A percentile compares a stretch with the other conserved stretches of the same genome.
phyloP scores from a whole-genome alignment of 2,113 vertebrate species.

The Malurus alboscapulatus region DNA sequence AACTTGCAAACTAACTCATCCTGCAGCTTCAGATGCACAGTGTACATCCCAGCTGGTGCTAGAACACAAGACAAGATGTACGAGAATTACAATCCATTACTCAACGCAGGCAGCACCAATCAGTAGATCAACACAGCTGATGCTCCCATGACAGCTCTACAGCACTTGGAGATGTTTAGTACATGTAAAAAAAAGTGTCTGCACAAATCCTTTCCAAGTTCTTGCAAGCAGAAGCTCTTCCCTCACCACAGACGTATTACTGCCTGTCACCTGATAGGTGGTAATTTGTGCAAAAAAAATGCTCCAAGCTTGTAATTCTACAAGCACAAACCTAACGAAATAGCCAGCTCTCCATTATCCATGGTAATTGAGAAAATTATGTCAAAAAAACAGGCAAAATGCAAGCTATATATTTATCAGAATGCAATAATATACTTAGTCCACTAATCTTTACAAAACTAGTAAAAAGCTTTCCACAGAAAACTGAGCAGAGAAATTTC shows the following conservation, averaged over 20 bases:
- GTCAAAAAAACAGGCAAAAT: not conserved
- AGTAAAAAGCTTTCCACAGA: not conserved
- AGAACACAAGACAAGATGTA: not conserved
- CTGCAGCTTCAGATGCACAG: not conserved
- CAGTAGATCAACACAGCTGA: constrained; percentile 23
- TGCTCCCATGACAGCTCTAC: not conserved
- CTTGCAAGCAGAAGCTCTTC: not conserved
- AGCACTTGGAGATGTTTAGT: not conserved
- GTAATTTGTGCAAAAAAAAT: not conserved
- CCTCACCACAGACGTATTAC: not conserved
- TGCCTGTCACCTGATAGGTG: not conserved
- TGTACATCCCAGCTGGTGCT: not conserved
- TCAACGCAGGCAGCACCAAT: not conserved
- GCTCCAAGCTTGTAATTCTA: not conserved
- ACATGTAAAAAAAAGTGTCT: not conserved
- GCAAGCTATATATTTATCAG: not conserved
- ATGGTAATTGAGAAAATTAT: not conserved
- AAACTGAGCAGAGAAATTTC: not conserved
- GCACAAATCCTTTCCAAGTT: not conserved
- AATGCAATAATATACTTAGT: not conserved
- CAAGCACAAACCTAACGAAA: not conserved
- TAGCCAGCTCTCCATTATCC: not conserved
- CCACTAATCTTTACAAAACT: not conserved
- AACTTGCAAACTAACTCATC: not conserved
- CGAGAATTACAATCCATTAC: not conserved